Conservation (phyloP, 2,888 invertebrate genomes). For the Drosophila leonis region DNA sequence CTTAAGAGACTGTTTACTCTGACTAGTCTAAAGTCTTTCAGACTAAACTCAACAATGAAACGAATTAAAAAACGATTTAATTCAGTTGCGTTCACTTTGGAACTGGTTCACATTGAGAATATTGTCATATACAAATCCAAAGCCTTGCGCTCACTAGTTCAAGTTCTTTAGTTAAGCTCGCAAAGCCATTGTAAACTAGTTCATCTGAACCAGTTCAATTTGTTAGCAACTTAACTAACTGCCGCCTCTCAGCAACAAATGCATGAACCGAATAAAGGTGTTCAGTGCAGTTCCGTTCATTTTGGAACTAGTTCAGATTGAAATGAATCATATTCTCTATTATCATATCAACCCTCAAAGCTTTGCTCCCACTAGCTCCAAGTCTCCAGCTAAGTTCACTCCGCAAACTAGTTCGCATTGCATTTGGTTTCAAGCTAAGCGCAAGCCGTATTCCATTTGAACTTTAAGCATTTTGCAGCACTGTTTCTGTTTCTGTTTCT, state of each 20-base stretch:
- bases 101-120: not conserved
- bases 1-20: no score
- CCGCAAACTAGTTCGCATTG: not conserved
- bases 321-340: no score
- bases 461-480: constrained; percentile 4
- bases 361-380: not conserved
- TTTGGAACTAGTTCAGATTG: not conserved
- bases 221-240: no score
- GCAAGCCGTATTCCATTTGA: not conserved
- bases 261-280: not conserved
- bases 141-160: no score
- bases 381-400: not conserved
- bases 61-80: no score
- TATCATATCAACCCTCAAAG: not conserved
- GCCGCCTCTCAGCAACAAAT: no score
- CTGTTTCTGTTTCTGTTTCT: not conserved
- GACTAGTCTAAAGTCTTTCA: no score
- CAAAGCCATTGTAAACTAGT: no score
- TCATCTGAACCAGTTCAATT: not conserved
- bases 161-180: no score
- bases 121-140: no score
- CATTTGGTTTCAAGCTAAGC: not conserved
- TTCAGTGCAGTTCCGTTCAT: not conserved
- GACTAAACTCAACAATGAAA: no score
- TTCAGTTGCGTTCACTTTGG: not conserved